Percentiles rank a stretch among this genome's conserved stretches.
phyloP scores from a whole-genome alignment of 2,797 vertebrate genomes.

The Myotis myotis region DNA sequence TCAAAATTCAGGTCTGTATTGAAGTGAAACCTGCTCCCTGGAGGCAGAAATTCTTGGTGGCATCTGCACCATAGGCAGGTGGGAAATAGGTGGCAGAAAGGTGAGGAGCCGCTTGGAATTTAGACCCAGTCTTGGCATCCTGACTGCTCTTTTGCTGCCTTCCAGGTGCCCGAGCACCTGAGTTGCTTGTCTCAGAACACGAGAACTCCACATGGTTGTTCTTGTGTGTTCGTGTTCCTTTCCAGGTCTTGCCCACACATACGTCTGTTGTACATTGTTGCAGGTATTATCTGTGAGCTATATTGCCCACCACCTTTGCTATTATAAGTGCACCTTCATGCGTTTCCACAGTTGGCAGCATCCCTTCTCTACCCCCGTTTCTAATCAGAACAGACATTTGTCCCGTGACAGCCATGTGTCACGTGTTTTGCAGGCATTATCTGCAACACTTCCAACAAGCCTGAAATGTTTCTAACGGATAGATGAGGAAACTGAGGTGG shows the following conservation, averaged over 20 bases:
- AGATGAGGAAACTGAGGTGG: accelerated
- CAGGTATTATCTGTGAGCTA: too few relatives aligned
- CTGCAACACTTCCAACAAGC: background rate
- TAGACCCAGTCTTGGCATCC: background rate
- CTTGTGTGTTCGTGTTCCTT: accelerated
- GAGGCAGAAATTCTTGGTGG: background rate
- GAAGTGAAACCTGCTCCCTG: background rate
- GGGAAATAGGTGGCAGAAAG: background rate
- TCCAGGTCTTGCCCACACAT: accelerated
- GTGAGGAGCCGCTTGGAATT: accelerated
- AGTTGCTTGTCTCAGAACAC: accelerated
- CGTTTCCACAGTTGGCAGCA: accelerated
- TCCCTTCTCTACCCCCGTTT: too few relatives aligned
- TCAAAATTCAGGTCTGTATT: accelerated
- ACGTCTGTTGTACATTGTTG: too few relatives aligned
- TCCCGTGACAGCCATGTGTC: accelerated
- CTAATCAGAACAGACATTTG: background rate
- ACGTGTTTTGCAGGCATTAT: background rate
- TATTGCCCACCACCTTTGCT: background rate
- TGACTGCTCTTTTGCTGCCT: accelerated
- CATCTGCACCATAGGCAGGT: background rate
- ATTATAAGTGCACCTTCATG: background rate
- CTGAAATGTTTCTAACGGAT: background rate
- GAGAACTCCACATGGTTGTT: accelerated
- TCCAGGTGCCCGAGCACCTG: background rate